Evolutionary conservation across 2,113 vertebrate genomes (phyloP).

Genomic region (Burhinus oedicnemus): DNA sequence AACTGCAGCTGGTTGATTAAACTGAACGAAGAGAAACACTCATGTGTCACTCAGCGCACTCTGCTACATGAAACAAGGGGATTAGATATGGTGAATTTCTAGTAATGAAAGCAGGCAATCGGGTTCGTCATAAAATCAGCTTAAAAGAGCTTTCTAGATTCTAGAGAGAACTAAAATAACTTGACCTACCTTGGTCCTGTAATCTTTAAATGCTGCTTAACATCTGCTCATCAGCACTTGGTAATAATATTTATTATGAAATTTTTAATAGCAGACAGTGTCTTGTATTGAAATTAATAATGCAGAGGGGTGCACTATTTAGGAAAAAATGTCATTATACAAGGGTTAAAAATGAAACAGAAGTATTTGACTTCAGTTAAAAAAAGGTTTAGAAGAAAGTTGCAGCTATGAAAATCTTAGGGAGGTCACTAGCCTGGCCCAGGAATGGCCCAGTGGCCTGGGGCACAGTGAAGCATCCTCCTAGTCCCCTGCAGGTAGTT

Average conservation of each 20-base stretch:
- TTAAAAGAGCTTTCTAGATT: constrained; percentile 65
- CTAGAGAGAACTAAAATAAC: constrained; percentile 67
- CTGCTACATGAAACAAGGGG: constrained; percentile 10
- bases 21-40: neutral
- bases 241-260: constrained; percentile 1
- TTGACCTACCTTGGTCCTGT: constrained; percentile 62
- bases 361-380: neutral
- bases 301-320: neutral
- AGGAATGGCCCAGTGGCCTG: neutral
- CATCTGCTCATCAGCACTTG: constrained; percentile 45
- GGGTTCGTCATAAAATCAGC: constrained; percentile 58
- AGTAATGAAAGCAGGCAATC: constrained; percentile 56
- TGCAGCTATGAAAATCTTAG: neutral
- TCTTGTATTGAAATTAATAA: neutral
- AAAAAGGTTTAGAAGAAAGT: neutral
- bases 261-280: neutral
- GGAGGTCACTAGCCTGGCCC: neutral
- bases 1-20: neutral
- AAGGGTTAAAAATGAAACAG: neutral
- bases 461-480: neutral
- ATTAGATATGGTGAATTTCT: constrained; percentile 62
- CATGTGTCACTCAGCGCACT: neutral
- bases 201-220: constrained; percentile 71
- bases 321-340: neutral
- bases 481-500: neutral